phyloP scores from a whole-genome alignment of 2,888 invertebrate species.

The Parnassius glacialis region DNA sequence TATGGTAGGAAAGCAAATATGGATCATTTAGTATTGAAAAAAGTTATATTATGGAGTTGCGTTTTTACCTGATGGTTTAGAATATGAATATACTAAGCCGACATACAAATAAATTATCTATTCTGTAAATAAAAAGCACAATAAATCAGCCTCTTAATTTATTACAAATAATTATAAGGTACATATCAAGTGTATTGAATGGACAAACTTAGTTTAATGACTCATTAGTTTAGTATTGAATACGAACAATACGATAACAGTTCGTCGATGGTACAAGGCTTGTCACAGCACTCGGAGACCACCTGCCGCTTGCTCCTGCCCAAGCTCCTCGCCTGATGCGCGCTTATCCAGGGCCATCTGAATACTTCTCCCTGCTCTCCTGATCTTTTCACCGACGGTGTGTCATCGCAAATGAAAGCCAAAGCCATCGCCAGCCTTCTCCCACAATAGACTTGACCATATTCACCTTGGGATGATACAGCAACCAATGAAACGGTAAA shows the following conservation, averaged over 20 bases:
- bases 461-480: background rate
- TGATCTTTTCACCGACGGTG: conserved; percentile 23
- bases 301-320: conserved; percentile 40
- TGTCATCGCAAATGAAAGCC: conserved; percentile 27
- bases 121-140: no score
- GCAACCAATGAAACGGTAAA: background rate
- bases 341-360: conserved; percentile 32
- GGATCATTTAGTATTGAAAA: no score
- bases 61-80: no score
- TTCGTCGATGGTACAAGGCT: conserved; percentile 40
- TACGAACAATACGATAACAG: conserved; percentile 39
- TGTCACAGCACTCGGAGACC: conserved; percentile 44
- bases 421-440: conserved; percentile 29
- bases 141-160: no score
- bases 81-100: no score
- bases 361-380: background rate
- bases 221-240: no score
- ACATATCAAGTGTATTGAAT: no score
- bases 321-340: conserved; percentile 30
- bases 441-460: conserved; percentile 35
- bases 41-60: no score
- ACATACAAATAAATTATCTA: no score
- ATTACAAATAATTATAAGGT: no score
- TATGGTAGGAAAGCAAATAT: no score
- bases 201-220: no score